Evolutionary conservation across 2,888 invertebrate species (phyloP), one percentile per base, ranked within the genome.

Genomic region (Plemyria rubiginata): DNA sequence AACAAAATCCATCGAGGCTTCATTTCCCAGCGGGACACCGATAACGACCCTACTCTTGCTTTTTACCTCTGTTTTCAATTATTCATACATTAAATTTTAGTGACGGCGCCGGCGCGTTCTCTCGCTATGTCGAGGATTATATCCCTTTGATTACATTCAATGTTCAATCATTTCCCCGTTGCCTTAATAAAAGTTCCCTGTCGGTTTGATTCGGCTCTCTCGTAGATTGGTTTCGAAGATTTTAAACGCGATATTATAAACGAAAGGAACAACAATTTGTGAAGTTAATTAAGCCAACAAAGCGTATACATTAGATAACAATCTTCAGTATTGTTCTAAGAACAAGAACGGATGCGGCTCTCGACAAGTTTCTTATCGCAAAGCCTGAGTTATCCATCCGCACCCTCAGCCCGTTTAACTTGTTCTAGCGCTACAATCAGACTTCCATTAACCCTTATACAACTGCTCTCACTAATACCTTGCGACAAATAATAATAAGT

Each of bases 31-130:
- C 80, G 84, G 87, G 78, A 77, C 77, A 75, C 70, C 81, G 80
- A 81, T 86, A 88, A 88, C 85, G 86, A 86, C 82, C 83, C 81
- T 84, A 82, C 84, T 86, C 84, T 79, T 82, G 82, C 84, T 84
- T 85, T 82, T 84, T 82, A 83, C 86, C 84, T 85, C 80, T 84
- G 84, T 87, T 86, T 87, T 87, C 86, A 89, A 88, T 89, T 90
- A 88, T 89, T 86, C 88, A 86, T 87, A 85, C 84, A 85, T 86
- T 84, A 82, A 85, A 87, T 84, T 87, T 81, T 75, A 77, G 76
- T 72, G 70, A 70, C 74, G 70, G 73, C 22, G 22, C 2, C 22
- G 22, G 2, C 2, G 22, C 68, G 71, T 71, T 75, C 75, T 77
- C 76, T 73, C 72, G 70, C 75, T 73, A n/a, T n/a, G 74, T 70